Percentiles rank a stretch among this genome's conserved stretches.
phyloP scores from a whole-genome alignment of 2,888 invertebrate genomes.

The Cerceris ruficornis region DNA sequence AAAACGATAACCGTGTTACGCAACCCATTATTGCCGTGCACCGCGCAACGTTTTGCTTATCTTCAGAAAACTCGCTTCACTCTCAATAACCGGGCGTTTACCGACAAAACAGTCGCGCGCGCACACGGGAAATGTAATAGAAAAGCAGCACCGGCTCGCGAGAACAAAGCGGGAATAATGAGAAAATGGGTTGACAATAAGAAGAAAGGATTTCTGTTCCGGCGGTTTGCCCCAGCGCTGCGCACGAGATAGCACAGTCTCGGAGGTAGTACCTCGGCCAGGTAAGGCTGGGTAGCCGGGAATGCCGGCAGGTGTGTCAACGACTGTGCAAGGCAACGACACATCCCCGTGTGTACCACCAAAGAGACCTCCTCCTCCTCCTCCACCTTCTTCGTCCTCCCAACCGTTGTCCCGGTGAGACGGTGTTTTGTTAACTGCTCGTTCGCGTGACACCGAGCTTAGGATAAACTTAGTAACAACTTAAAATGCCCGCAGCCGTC shows the following conservation, averaged over 20 bases:
- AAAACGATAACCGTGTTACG: too few relatives aligned
- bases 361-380: neutral
- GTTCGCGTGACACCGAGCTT: constrained; percentile 65
- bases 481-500: constrained; percentile 47
- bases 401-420: constrained; percentile 25
- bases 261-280: constrained; percentile 14
- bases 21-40: too few relatives aligned
- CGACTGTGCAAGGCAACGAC: constrained; percentile 63
- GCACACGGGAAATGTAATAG: neutral
- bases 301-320: constrained; percentile 78
- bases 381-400: constrained; percentile 11
- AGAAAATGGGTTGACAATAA: constrained; percentile 14
- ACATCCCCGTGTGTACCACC: constrained; percentile 51
- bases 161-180: constrained; percentile 9
- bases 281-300: constrained; percentile 64
- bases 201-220: constrained; percentile 26
- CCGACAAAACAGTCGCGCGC: neutral
- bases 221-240: constrained; percentile 3
- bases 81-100: neutral
- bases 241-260: neutral
- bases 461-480: constrained; percentile 72
- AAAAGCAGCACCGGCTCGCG: too few relatives aligned
- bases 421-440: constrained; percentile 65
- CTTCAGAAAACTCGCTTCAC: neutral
- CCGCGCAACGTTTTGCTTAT: too few relatives aligned